phyloP scores from a whole-genome alignment of 2,113 vertebrate genomes.

The Cettia cetti region DNA sequence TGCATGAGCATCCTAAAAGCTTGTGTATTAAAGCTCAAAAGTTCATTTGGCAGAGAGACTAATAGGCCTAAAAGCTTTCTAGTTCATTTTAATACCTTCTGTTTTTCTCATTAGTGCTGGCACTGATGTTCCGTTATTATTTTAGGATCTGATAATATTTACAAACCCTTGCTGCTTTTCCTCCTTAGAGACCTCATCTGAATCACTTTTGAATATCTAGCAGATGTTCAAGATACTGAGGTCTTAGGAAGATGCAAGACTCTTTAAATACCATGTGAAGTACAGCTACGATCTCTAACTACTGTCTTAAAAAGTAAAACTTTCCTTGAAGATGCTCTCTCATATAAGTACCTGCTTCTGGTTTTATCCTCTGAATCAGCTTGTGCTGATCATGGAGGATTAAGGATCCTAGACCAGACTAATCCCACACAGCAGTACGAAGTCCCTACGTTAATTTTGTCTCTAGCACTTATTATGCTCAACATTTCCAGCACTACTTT shows the following conservation, averaged over 20 bases:
- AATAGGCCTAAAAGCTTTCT: neutral
- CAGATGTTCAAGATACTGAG: neutral
- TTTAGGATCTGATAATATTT: neutral
- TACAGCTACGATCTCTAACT: neutral
- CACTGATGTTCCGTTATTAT: slow-evolving; percentile 5
- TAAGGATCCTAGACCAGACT: neutral
- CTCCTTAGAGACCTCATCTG: neutral
- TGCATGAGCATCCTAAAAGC: neutral
- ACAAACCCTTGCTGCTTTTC: neutral
- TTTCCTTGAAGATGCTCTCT: neutral
- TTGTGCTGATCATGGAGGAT: neutral
- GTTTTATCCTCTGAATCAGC: neutral
- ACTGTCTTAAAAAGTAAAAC: neutral
- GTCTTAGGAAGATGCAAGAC: neutral
- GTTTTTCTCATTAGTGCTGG: slow-evolving; percentile 24
- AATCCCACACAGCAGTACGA: neutral
- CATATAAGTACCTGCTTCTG: neutral
- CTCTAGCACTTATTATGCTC: neutral
- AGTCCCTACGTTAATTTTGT: neutral
- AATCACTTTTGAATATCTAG: neutral
- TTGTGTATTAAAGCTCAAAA: neutral
- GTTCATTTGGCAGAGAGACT: neutral
- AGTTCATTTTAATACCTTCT: slow-evolving; percentile 13
- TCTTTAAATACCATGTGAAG: neutral
- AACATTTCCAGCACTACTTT: neutral